Base-by-base conservation (phyloP, 2,797 vertebrate genomes). In the Sylvilagus floridanus region DNA sequence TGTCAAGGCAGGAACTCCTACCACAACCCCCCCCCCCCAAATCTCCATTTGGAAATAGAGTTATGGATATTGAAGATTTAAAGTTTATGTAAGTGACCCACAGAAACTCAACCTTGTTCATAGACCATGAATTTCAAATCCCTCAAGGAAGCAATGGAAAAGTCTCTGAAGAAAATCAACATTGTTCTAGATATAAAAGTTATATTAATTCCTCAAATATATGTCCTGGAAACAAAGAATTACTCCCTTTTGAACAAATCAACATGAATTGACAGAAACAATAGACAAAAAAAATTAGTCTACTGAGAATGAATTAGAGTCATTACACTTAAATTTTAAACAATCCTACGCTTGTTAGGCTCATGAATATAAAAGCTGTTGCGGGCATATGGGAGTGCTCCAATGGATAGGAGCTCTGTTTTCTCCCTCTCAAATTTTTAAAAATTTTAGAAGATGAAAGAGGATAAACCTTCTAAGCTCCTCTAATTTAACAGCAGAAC, bases 131-230 rank as follows among this genome's bases (percentile, higher is more conserved):
- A 71, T 21, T 60, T 91, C 26, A 75, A 26, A 17, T 91, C 42
- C 26, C 30, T 60, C 24, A 11, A 63, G 89, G 19, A 72, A 22
- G 32, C 19, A 16, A 65, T 60, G 42, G 78, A 52, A 95, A 87
- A 30, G 32, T 32, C 17, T 78, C 32, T 87, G 28, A 75, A 75
- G 52, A 92, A 82, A 75, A 47, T 65, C 35, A 65, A 1, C 12
- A 69, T 65, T 26, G 32, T 30, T 78, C 28, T 75, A 60, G 4
- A n/a, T 83, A 42, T 57, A n/a, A 91, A 77, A 57, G 84, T 32
- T 65, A 57, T n/a, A 73, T 52, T 88, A 69, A 75, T 88, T 94
- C 83, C 69, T 82, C 52, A 89, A 83, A 35, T 86, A 12, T 21
- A 14, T 69, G 5, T 77, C 32, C 13, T 76, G 42, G 50, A n/a